Percentiles rank a stretch among this genome's conserved stretches.
Conservation (phyloP, 1,140 invertebrate species). For the Pentalonia nigronervosa region DNA sequence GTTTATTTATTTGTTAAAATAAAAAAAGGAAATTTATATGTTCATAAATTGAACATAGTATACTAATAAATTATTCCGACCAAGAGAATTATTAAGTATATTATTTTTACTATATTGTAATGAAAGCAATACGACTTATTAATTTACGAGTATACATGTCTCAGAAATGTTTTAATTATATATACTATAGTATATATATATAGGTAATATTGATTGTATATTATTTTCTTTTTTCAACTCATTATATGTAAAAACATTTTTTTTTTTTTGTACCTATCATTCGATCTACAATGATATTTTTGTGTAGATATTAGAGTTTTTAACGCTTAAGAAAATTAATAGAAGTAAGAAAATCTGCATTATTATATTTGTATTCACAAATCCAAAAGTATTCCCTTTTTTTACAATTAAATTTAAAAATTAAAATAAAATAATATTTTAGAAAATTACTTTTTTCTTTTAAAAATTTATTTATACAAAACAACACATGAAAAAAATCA, state of each 20-base stretch:
- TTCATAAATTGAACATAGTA: not conserved
- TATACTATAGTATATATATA: not conserved
- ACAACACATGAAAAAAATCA: too few relatives aligned
- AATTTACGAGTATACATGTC: not conserved
- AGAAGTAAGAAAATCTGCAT: not conserved
- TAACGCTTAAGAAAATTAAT: not conserved
- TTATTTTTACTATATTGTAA: not conserved
- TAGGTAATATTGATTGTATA: not conserved
- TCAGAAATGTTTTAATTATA: not conserved
- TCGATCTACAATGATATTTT: too few relatives aligned
- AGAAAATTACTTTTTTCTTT: too few relatives aligned
- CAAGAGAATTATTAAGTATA: slow-evolving; percentile 7
- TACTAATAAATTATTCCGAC: not conserved
- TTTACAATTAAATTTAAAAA: too few relatives aligned
- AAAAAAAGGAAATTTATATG: not conserved
- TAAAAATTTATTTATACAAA: too few relatives aligned
- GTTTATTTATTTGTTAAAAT: not conserved
- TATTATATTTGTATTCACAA: too few relatives aligned
- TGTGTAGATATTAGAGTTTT: too few relatives aligned
- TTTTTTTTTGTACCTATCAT: too few relatives aligned
- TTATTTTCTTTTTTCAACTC: not conserved
- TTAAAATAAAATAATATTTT: too few relatives aligned
- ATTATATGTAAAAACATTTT: too few relatives aligned
- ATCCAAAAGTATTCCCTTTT: too few relatives aligned
- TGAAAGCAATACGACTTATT: not conserved